Percentiles rank a stretch among this genome's conserved stretches.
Evolutionary conservation across 37 sponge, comb jelly and placozoan species (phyloP).

Genomic region (Ianthella basta): DNA sequence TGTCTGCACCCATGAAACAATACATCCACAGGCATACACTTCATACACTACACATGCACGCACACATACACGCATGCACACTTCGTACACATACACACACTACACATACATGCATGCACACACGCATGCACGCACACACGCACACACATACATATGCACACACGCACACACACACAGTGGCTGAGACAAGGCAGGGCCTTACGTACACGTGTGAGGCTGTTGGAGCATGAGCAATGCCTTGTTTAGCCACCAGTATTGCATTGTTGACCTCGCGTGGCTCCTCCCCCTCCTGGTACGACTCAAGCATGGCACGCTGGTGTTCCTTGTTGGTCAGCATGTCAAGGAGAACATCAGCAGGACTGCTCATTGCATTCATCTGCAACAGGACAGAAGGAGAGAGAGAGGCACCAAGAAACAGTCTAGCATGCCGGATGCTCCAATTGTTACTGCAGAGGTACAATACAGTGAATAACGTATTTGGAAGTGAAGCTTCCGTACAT

Average conservation of each 20-base stretch:
- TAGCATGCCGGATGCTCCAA: too few species aligned
- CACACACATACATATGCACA: constrained; percentile 10
- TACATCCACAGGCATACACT: too few species aligned
- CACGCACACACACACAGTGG: background rate
- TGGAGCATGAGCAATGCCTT: constrained; percentile 14
- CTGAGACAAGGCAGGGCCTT: background rate
- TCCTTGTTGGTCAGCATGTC: constrained; percentile 71
- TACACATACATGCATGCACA: constrained; percentile 2
- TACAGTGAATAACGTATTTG: too few species aligned
- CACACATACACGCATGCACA: background rate
- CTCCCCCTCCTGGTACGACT: constrained; percentile 49
- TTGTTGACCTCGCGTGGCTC: constrained; percentile 44
- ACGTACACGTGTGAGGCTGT: constrained; percentile 30
- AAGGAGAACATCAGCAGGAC: constrained; percentile 54
- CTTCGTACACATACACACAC: background rate
- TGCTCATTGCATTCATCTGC: constrained; percentile 35
- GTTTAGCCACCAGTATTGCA: constrained; percentile 34
- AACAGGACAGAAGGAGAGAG: background rate
- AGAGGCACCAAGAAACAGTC: too few species aligned
- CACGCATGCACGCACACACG: constrained; percentile 16
- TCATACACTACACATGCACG: background rate
- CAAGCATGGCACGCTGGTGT: constrained; percentile 50
- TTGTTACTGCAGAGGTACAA: too few species aligned
- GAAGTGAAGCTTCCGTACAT: too few species aligned
- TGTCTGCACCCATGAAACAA: too few species aligned